Base-by-base conservation (phyloP, 2,113 vertebrate genomes). In the Clarias macrocephalus region DNA sequence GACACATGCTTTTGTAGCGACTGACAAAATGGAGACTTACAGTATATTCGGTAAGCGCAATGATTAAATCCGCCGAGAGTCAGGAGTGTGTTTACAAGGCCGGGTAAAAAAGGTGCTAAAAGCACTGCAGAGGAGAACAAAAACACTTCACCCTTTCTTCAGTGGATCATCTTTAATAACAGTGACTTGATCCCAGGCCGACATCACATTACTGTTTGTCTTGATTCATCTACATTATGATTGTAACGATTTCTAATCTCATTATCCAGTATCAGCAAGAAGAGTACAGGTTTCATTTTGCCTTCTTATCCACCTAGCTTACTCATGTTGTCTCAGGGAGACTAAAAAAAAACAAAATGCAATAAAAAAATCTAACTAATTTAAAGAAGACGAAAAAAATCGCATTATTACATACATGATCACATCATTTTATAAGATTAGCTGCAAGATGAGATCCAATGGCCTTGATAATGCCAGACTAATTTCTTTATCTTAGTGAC, bases 11-110 rank as follows among this genome's bases (percentile, higher is more conserved):
- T 62, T 13, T 62, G 48, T 3, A 18, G 10, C 57, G 28, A 54
- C n/a, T 28, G 33, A 75, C 57, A 23, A 82, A 87, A 54, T 33
- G 6, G 65, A 52, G 80, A n/a, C 54, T 86, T 82, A 62, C 23
- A 72, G 48, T 48, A 48, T 48, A 8, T 48, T 48, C 48, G 48
- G 48, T 73, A 86, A 86, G 30, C 79, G 11, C 48, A 0, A 12
- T 19, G 21, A 42, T 66, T 33, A 11, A 21, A 25, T 82, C 76
- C 90, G 18, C 83, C 88, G 87, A 92, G 19, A n/a, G 52, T 23
- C 56, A 66, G 57, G 57, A 82, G 62, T 63, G 48, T 80, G 82
- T 73, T 68, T 68, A 7, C 52, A 48, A 48, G 65, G 42, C 42
- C 48, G 57, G 75, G 9, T 28, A 18, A 56, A 52, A 75, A 80